phyloP scores from a whole-genome alignment of 2,888 invertebrate genomes.

The Tetranychus truncatus region DNA sequence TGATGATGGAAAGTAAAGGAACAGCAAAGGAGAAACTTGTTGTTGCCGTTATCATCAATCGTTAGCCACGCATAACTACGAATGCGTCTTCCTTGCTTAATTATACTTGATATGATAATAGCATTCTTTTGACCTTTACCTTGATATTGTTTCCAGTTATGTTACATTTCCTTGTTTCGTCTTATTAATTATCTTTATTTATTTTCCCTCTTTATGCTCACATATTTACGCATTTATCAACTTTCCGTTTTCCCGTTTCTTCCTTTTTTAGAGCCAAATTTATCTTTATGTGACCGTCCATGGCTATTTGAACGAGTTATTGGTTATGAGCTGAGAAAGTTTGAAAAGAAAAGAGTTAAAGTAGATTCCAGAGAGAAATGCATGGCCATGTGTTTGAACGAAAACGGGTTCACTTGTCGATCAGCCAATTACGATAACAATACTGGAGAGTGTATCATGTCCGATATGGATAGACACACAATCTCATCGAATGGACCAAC shows the following conservation, averaged over 20 bases:
- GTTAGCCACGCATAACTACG: too few relatives aligned
- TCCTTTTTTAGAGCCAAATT: background rate
- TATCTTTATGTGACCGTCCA: background rate
- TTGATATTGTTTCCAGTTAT: background rate
- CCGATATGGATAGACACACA: constrained; percentile 69
- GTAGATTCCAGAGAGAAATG: constrained; percentile 37
- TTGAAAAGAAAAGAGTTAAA: constrained; percentile 29
- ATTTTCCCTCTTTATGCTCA: background rate
- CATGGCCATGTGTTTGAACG: constrained; percentile 69
- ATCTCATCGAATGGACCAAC: background rate
- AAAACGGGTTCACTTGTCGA: constrained; percentile 80
- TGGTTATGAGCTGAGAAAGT: constrained; percentile 60
- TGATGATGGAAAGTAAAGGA: too few relatives aligned
- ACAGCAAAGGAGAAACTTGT: too few relatives aligned
- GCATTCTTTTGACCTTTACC: background rate
- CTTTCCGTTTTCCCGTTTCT: background rate
- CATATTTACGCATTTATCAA: background rate
- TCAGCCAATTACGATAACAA: constrained; percentile 67
- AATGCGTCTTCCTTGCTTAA: too few relatives aligned
- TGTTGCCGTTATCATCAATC: too few relatives aligned
- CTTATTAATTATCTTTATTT: background rate
- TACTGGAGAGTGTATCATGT: constrained; percentile 65
- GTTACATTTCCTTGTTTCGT: background rate
- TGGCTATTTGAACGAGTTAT: constrained; percentile 88
- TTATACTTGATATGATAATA: too few relatives aligned